Conservation (phyloP, 2,888 invertebrate species). For the Strigamia maritima region DNA sequence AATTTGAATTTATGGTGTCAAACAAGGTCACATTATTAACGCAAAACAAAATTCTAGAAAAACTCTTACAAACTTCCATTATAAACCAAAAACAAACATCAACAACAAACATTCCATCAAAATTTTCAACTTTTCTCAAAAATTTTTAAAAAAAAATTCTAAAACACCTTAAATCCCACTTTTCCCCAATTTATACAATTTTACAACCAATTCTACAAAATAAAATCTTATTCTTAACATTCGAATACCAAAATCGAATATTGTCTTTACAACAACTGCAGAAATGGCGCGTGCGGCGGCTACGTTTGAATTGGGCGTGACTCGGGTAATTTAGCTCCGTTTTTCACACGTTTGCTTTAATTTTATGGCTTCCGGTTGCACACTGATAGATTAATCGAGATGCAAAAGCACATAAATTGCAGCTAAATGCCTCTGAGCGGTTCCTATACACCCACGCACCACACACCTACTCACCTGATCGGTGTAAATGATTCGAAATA, state of each 20-base stretch:
- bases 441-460: slow-evolving; percentile 1
- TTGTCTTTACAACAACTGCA: not conserved
- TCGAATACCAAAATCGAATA: too few species aligned
- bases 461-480: not conserved
- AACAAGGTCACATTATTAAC: not conserved
- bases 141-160: too few species aligned
- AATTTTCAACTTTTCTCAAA: not conserved
- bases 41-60: too few species aligned
- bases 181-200: too few species aligned
- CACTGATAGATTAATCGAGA: slow-evolving; percentile 20
- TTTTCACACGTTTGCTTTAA: slow-evolving; percentile 23
- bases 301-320: slow-evolving; percentile 5
- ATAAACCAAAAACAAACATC: not conserved
- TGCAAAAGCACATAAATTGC: not conserved
- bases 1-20: not conserved
- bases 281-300: slow-evolving; percentile 19
- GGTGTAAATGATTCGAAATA: not conserved
- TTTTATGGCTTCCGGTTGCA: slow-evolving; percentile 20
- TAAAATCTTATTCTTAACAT: too few species aligned
- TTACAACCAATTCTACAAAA: too few species aligned
- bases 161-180: too few species aligned
- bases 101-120: not conserved
- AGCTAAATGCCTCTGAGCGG: slow-evolving; percentile 3
- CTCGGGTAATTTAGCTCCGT: slow-evolving; percentile 11
- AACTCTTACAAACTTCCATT: not conserved